These are phyloP conservation scores for Cosmopolites sordidus DNA, from an alignment of 2,888 invertebrate genomes.

Conservation along the genomic window DNA sequence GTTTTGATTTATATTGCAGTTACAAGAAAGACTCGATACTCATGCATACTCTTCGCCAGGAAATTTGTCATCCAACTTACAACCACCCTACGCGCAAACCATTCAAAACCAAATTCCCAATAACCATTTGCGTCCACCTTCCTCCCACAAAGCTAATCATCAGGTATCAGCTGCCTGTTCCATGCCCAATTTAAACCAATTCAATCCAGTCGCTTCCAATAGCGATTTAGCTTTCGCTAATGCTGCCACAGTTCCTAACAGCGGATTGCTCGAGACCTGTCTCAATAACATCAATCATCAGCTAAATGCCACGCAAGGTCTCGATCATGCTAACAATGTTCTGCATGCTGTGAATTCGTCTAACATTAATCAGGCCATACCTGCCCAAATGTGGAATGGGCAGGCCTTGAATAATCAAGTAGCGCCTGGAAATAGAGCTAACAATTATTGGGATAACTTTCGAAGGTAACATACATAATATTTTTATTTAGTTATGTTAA, in stretches of 20 bases:
- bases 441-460: conserved; percentile 94
- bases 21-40: conserved; percentile 32
- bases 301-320: conserved; percentile 21
- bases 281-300: conserved; percentile 38
- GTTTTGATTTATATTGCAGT: conserved; percentile 35
- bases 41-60: conserved; percentile 15
- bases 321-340: conserved; percentile 39
- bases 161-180: conserved; percentile 43
- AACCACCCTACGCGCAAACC: conserved; percentile 17
- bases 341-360: conserved; percentile 39
- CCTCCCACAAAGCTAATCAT: conserved; percentile 23
- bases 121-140: conserved; percentile 23
- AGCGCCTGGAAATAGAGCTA: conserved; percentile 83
- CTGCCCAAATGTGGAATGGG: conserved; percentile 42
- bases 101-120: conserved; percentile 24
- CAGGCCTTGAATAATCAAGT: conserved; percentile 82
- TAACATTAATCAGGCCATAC: conserved; percentile 39
- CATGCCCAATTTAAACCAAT: conserved; percentile 44
- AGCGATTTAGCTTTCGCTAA: conserved; percentile 5
- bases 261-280: conserved; percentile 40
- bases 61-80: conserved; percentile 18
- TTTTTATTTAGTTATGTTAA: conserved; percentile 14
- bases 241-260: conserved; percentile 25
- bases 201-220: conserved; percentile 31
- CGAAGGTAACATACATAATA: conserved; percentile 62